A percentile compares a stretch with the other conserved stretches of the same genome.
These are phyloP conservation scores for Ammodytes dubius DNA, from an alignment of 2,113 vertebrate species.

Conservation along the genomic window DNA sequence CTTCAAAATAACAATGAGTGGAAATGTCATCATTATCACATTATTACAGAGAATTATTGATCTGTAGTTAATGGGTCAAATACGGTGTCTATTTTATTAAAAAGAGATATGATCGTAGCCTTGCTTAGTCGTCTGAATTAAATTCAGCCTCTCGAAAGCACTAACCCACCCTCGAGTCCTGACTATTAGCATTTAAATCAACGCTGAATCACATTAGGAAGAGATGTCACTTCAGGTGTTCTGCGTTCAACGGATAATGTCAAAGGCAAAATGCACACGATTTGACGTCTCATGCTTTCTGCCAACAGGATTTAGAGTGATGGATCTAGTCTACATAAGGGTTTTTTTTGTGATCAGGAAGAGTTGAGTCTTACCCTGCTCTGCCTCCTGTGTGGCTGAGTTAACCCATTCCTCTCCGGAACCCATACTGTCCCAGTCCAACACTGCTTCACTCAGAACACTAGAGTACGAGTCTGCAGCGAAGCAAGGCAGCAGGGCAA, in stretches of 20 bases:
- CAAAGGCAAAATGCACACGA: background rate
- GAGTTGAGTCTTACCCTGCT: constrained; percentile 75
- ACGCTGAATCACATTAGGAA: constrained; percentile 13
- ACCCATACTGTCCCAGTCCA: constrained; percentile 83
- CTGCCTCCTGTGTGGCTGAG: constrained; percentile 54
- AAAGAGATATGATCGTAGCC: background rate
- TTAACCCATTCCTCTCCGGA: constrained; percentile 76
- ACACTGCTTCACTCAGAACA: constrained; percentile 81
- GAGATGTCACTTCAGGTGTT: background rate
- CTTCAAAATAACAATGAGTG: too few relatives aligned
- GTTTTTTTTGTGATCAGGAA: background rate
- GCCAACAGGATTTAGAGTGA: background rate
- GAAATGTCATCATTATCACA: too few relatives aligned
- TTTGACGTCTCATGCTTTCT: constrained; percentile 3
- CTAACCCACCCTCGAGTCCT: constrained; percentile 20
- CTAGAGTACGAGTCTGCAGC: constrained; percentile 84
- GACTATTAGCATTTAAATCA: constrained; percentile 21
- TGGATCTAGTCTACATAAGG: background rate
- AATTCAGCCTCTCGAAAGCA: constrained; percentile 22
- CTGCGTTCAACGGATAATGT: background rate
- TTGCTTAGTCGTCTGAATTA: background rate
- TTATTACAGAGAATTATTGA: background rate
- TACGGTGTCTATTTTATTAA: background rate
- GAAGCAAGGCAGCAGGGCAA: constrained; percentile 59
- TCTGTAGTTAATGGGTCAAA: background rate